phyloP scores from a whole-genome alignment of 2,113 vertebrate species.

The Thunnus thynnus region DNA sequence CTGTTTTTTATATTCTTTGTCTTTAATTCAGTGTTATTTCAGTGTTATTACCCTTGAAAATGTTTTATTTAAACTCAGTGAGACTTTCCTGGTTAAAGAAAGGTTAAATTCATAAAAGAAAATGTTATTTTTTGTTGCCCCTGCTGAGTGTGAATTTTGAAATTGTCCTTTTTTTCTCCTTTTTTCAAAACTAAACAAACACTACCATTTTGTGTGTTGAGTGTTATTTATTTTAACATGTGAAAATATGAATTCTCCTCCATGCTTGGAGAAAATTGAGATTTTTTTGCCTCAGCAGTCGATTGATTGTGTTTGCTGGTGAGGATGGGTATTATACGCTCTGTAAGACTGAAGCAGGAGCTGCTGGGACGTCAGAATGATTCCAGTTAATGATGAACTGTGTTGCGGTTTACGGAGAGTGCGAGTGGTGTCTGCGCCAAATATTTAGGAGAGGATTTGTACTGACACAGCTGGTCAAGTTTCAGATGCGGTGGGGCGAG shows the following conservation, averaged over 20 bases:
- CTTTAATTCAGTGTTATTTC: background rate
- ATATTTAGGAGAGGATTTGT: conserved; percentile 64
- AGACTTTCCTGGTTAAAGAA: background rate
- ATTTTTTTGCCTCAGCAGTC: background rate
- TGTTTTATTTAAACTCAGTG: too few relatives aligned
- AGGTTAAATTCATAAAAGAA: background rate
- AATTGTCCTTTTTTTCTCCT: too few relatives aligned
- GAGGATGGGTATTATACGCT: background rate
- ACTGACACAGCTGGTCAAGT: conserved; percentile 21
- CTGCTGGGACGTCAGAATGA: background rate
- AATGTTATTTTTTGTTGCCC: background rate
- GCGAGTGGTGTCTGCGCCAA: conserved; percentile 23
- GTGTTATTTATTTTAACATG: background rate
- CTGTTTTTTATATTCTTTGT: too few relatives aligned
- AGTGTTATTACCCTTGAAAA: background rate
- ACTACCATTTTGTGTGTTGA: too few relatives aligned
- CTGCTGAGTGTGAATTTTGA: too few relatives aligned
- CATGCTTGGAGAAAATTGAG: background rate
- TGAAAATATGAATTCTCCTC: background rate
- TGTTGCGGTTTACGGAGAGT: background rate
- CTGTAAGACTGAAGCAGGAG: background rate
- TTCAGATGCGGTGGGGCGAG: conserved; percentile 12
- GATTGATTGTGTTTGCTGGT: background rate
- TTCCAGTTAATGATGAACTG: conserved; percentile 1
- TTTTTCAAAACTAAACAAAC: too few relatives aligned